These are phyloP conservation scores for Donacobius atricapilla DNA, from an alignment of 2,113 vertebrate genomes.

Conservation along the genomic window DNA sequence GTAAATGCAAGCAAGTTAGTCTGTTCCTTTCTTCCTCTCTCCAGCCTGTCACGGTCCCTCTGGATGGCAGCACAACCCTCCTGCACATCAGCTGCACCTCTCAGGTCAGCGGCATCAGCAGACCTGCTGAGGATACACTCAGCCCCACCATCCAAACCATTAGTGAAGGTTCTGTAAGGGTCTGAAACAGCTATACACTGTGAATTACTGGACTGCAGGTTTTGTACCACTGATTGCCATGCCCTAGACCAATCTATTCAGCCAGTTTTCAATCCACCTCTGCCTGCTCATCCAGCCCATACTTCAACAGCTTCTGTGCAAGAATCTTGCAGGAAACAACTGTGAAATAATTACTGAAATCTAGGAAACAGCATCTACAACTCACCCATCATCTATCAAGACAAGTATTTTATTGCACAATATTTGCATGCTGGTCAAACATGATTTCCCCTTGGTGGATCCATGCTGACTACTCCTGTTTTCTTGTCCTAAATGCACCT, in stretches of 20 bases:
- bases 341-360: neutral
- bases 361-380: neutral
- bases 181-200: accelerated
- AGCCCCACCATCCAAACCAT: neutral
- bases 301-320: neutral
- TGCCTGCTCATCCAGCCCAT: neutral
- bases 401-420: neutral
- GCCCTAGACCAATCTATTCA: neutral
- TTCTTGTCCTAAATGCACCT: neutral
- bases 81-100: neutral
- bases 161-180: neutral
- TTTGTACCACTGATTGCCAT: neutral
- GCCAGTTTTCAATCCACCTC: neutral
- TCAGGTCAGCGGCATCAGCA: neutral
- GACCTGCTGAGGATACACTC: neutral
- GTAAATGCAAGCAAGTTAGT: neutral
- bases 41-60: neutral
- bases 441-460: neutral
- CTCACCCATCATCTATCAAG: neutral
- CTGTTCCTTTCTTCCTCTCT: neutral
- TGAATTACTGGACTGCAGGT: neutral
- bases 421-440: neutral
- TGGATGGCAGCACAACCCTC: neutral
- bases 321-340: neutral
- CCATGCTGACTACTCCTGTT: neutral